Evolutionary conservation across 2,888 invertebrate genomes (phyloP).

Genomic region (Diarsia mendica): DNA sequence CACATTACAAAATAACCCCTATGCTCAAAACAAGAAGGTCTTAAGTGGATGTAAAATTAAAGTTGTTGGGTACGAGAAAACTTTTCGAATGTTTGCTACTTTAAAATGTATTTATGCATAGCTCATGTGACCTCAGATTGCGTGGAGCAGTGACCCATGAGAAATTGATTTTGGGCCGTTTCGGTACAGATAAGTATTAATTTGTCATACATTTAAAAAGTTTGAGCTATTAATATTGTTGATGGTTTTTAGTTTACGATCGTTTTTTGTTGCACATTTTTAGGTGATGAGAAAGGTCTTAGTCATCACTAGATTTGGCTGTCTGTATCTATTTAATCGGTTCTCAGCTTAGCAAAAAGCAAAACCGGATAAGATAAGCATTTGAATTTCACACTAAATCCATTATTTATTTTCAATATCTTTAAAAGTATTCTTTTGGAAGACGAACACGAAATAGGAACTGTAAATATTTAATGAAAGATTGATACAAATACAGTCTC

Average conservation of each 20-base stretch:
- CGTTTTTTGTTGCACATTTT: slow-evolving; percentile 32
- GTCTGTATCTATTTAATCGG: not conserved
- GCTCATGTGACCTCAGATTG: slow-evolving; percentile 76
- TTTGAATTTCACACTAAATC: not conserved
- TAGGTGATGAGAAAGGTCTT: slow-evolving; percentile 16
- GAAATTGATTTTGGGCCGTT: slow-evolving; percentile 81
- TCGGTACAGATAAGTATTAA: slow-evolving; percentile 65
- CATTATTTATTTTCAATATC: not conserved
- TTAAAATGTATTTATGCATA: slow-evolving; percentile 85
- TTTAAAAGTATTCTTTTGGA: not conserved
- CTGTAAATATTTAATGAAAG: not conserved
- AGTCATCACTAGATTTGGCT: slow-evolving; percentile 22
- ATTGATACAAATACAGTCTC: not conserved
- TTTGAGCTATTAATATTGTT: slow-evolving; percentile 55
- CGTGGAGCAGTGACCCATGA: slow-evolving; percentile 75
- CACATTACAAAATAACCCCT: slow-evolving; percentile 64
- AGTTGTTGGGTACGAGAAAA: slow-evolving; percentile 59
- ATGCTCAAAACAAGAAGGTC: slow-evolving; percentile 31
- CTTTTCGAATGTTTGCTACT: slow-evolving; percentile 72
- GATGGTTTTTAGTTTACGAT: slow-evolving; percentile 23
- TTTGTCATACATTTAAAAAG: slow-evolving; percentile 71
- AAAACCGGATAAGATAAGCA: not conserved
- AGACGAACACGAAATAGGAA: not conserved
- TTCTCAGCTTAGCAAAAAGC: slow-evolving; percentile 2
- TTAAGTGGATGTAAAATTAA: slow-evolving; percentile 42